These are phyloP conservation scores for Bimastos eiseni DNA, from an alignment of 2,888 invertebrate species.

Conservation along the genomic window DNA sequence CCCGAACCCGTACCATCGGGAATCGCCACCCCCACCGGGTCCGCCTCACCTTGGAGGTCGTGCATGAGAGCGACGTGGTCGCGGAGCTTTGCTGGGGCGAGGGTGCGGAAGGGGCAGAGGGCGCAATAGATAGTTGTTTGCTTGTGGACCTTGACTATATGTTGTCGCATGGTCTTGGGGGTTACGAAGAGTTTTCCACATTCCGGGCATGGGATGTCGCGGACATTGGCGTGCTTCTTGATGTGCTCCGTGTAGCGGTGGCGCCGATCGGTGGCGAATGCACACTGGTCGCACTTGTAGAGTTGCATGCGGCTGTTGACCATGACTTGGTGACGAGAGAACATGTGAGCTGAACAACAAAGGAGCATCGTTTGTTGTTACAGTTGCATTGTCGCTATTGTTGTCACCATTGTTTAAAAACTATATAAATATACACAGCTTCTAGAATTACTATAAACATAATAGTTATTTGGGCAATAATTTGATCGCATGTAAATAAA, in stretches of 20 bases:
- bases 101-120: background rate
- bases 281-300: constrained; percentile 37
- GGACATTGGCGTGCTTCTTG: constrained; percentile 35
- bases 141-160: constrained; percentile 44
- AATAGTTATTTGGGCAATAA: too few relatives aligned
- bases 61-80: background rate
- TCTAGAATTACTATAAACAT: too few relatives aligned
- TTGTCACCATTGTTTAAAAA: too few relatives aligned
- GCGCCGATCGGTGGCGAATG: constrained; percentile 35
- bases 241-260: constrained; percentile 40
- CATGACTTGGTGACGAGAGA: constrained; percentile 32
- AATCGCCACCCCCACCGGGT: background rate
- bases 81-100: background rate
- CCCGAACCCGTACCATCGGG: background rate
- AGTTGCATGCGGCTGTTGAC: constrained; percentile 36
- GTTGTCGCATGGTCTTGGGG: constrained; percentile 34
- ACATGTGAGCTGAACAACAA: constrained; percentile 38
- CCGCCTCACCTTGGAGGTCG: background rate
- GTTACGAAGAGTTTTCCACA: constrained; percentile 40
- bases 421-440: too few relatives aligned
- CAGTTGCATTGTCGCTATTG: too few relatives aligned
- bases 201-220: constrained; percentile 38
- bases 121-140: background rate
- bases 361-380: background rate
- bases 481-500: too few relatives aligned